phyloP scores from a whole-genome alignment of 2,113 vertebrate genomes.

The Siniperca chuatsi region DNA sequence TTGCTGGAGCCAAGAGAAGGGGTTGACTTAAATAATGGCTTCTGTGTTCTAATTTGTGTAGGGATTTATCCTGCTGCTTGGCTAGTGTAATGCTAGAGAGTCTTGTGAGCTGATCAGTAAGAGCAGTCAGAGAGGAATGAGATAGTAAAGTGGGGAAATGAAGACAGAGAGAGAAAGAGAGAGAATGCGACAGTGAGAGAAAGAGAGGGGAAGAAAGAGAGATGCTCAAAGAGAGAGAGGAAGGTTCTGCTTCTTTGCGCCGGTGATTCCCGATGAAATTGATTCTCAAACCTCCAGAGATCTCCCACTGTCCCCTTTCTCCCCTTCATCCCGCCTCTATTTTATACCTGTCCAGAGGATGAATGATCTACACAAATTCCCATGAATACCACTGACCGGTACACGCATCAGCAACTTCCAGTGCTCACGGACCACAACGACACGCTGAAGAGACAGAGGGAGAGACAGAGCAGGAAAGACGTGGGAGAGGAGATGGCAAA shows the following conservation, averaged over 20 bases:
- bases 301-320: constrained; percentile 66
- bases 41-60: constrained; percentile 73
- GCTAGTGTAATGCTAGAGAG: constrained; percentile 46
- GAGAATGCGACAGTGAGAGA: constrained; percentile 19
- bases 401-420: constrained; percentile 66
- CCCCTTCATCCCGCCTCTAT: constrained; percentile 62
- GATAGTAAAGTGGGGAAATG: constrained; percentile 48
- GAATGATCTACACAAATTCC: constrained; percentile 77
- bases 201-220: constrained; percentile 9
- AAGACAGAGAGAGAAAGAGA: constrained; percentile 50
- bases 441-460: constrained; percentile 17
- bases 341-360: constrained; percentile 78
- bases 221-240: constrained; percentile 36
- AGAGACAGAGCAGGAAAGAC: constrained; percentile 8
- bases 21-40: constrained; percentile 72
- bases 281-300: constrained; percentile 76
- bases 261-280: constrained; percentile 75
- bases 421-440: constrained; percentile 56
- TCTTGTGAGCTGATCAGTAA: constrained; percentile 56
- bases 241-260: constrained; percentile 67
- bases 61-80: constrained; percentile 69
- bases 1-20: constrained; percentile 54
- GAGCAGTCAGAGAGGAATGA: constrained; percentile 43
- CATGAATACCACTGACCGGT: constrained; percentile 73
- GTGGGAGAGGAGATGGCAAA: not conserved